Conservation (phyloP, 2,888 invertebrate genomes). For the Hirudinaria manillensis region DNA sequence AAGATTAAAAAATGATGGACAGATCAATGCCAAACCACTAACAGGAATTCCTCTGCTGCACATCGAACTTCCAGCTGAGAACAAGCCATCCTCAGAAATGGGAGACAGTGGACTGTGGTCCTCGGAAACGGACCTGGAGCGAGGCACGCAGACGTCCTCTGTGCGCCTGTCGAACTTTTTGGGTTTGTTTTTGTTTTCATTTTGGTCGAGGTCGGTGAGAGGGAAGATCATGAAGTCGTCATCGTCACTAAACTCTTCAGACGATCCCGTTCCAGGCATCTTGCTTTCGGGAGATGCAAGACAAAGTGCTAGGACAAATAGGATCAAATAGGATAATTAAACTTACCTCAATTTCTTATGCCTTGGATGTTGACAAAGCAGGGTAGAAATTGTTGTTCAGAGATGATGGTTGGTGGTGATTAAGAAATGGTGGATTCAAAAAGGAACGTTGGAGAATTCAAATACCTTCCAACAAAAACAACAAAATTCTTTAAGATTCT, state of each 20-base stretch:
- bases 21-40: neutral
- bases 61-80: neutral
- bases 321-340: too few relatives aligned
- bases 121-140: neutral
- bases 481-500: too few relatives aligned
- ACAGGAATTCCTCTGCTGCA: neutral
- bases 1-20: neutral
- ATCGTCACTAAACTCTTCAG: constrained; percentile 25
- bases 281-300: neutral
- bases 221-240: constrained; percentile 39
- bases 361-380: too few relatives aligned
- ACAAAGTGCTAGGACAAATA: too few relatives aligned
- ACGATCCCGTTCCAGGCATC: constrained; percentile 1
- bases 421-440: too few relatives aligned
- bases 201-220: constrained; percentile 37
- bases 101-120: neutral
- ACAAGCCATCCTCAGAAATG: constrained; percentile 1
- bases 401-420: too few relatives aligned
- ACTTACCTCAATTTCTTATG: too few relatives aligned
- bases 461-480: too few relatives aligned
- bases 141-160: neutral
- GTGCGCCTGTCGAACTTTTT: neutral
- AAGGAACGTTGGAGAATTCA: too few relatives aligned
- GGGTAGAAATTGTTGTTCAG: too few relatives aligned
- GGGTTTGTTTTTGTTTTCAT: constrained; percentile 29